Evolutionary conservation across 2,113 vertebrate genomes (phyloP).

Genomic region (Pycnonotus jocosus): DNA sequence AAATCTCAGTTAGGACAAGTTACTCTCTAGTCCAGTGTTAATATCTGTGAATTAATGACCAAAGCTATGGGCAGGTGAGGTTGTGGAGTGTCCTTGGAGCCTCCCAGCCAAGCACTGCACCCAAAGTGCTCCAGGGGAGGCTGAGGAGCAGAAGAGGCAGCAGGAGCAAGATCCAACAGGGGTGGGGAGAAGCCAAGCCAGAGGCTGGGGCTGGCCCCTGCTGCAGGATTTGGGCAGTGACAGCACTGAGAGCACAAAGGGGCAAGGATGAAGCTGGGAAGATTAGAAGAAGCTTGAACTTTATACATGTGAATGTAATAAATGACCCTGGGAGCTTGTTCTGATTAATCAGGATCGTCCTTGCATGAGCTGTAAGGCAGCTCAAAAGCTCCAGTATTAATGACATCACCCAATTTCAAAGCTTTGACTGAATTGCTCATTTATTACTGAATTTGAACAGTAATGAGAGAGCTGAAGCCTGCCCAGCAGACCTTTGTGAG

Average conservation of each 20-base stretch:
- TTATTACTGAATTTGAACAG: neutral
- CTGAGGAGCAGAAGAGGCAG: neutral
- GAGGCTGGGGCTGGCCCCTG: neutral
- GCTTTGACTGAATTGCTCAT: neutral
- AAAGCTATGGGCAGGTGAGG: neutral
- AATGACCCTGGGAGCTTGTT: neutral
- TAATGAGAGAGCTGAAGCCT: neutral
- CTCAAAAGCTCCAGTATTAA: neutral
- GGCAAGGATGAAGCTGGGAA: neutral
- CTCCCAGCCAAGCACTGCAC: neutral
- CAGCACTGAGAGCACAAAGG: neutral
- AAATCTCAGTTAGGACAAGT: neutral
- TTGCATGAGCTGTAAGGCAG: neutral
- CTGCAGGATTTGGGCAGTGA: neutral
- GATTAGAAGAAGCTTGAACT: neutral
- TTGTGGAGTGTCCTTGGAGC: neutral
- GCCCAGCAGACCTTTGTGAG: neutral
- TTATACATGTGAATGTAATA: neutral
- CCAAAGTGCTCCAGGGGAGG: neutral
- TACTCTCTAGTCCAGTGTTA: neutral
- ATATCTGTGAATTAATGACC: neutral
- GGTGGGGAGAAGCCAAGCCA: neutral
- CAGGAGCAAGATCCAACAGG: neutral
- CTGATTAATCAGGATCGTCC: neutral
- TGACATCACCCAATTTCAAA: neutral